These are phyloP conservation scores for Caenorhabditis tropicalis DNA, from an alignment of 1,140 invertebrate genomes.

Conservation along the genomic window DNA sequence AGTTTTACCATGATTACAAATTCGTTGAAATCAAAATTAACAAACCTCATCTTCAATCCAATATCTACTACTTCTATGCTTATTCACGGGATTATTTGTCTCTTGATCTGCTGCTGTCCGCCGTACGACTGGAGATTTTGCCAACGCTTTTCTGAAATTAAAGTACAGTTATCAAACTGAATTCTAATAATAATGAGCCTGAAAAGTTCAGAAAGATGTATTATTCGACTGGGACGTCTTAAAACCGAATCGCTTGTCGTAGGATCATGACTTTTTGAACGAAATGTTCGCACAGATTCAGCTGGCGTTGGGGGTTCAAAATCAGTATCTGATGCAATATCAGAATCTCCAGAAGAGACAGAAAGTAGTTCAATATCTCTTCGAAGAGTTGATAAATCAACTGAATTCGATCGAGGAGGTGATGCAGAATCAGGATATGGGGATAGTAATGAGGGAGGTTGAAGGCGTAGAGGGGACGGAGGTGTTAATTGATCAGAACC, in stretches of 20 bases:
- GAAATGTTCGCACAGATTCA: conserved; percentile 64
- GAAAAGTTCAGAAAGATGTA: conserved; percentile 71
- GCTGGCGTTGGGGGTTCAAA: conserved; percentile 63
- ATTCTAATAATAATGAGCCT: conserved; percentile 54
- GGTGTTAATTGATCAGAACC: conserved; percentile 33
- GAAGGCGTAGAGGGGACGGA: conserved; percentile 45
- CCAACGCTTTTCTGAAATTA: conserved; percentile 70
- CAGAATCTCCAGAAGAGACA: conserved; percentile 65
- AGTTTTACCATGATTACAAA: too few relatives aligned
- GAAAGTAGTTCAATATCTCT: conserved; percentile 70
- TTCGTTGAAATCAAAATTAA: conserved; percentile 8
- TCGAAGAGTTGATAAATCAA: conserved; percentile 69
- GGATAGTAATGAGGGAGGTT: conserved; percentile 27
- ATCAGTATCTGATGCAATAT: conserved; percentile 60
- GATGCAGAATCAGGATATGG: conserved; percentile 53
- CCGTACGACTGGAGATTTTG: conserved; percentile 71
- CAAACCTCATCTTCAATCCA: conserved; percentile 70
- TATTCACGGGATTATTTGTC: conserved; percentile 61
- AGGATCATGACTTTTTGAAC: conserved; percentile 70
- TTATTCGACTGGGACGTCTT: conserved; percentile 67
- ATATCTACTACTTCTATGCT: conserved; percentile 70
- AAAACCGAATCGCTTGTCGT: conserved; percentile 63
- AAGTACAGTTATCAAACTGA: background rate
- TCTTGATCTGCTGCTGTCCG: conserved; percentile 70
- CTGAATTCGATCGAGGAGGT: conserved; percentile 69